Conservation (phyloP, 2,113 vertebrate species). For the Dissostichus mawsoni region DNA sequence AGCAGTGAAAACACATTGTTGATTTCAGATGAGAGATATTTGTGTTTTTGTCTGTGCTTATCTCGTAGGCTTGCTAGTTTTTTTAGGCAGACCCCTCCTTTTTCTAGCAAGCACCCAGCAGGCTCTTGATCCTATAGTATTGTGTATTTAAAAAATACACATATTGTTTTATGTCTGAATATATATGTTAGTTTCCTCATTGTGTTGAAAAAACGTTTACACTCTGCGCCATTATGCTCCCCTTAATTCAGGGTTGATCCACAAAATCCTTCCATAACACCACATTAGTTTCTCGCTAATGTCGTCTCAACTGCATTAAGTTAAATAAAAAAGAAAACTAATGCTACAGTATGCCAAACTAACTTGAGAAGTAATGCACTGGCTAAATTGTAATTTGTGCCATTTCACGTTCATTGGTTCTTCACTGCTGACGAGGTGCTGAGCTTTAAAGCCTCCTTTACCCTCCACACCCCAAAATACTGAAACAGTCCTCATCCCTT, state of each 20-base stretch:
- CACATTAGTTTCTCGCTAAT: not conserved
- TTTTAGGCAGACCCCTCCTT: not conserved
- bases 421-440: constrained; percentile 29
- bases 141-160: not conserved
- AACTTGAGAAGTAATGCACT: not conserved
- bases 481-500: constrained; percentile 69
- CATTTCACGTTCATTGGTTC: not conserved
- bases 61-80: not conserved
- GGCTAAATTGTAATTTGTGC: not conserved
- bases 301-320: too few species aligned
- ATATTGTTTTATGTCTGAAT: not conserved
- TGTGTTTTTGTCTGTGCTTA: not conserved
- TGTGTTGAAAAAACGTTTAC: not conserved
- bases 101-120: not conserved
- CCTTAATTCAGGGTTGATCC: not conserved
- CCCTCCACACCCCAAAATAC: constrained; percentile 43
- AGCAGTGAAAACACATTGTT: not conserved
- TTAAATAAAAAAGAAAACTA: not conserved
- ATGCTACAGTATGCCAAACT: not conserved
- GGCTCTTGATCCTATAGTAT: not conserved
- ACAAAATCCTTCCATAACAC: too few species aligned
- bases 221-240: not conserved
- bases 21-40: not conserved
- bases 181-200: not conserved
- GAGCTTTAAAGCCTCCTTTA: constrained; percentile 53